A percentile compares a stretch with the other conserved stretches of the same genome.
These are phyloP conservation scores for Aspiorhynchus laticeps DNA, from an alignment of 2,113 vertebrate species.

Conservation along the genomic window DNA sequence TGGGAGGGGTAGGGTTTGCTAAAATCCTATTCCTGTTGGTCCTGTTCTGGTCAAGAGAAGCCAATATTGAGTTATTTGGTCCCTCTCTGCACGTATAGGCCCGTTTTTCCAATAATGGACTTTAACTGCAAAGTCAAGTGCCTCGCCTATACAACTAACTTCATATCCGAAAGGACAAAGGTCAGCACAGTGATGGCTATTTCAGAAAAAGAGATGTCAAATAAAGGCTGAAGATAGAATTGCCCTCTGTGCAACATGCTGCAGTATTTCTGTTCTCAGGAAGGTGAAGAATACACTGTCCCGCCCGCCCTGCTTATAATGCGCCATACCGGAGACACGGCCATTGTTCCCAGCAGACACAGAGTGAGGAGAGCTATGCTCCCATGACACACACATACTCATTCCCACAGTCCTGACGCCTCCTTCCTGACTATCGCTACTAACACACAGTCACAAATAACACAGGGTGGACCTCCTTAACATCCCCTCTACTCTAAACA, in stretches of 20 bases:
- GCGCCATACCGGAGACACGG: conserved; percentile 41
- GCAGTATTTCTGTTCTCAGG: conserved; percentile 55
- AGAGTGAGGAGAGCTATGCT: conserved; percentile 31
- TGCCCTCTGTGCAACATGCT: conserved; percentile 41
- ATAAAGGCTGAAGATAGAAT: conserved; percentile 18
- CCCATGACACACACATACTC: conserved; percentile 42
- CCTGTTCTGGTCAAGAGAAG: background rate
- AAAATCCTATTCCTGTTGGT: background rate
- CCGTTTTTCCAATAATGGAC: background rate
- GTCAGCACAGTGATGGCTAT: background rate
- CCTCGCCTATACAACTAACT: background rate
- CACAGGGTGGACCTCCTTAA: conserved; percentile 52
- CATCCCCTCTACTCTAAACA: conserved; percentile 54
- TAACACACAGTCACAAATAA: conserved; percentile 52
- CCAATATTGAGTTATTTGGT: background rate
- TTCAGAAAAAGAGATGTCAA: conserved; percentile 12
- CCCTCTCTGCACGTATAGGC: background rate
- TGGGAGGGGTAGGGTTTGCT: background rate
- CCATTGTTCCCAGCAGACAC: conserved; percentile 56
- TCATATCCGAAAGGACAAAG: background rate
- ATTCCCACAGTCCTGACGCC: conserved; percentile 42
- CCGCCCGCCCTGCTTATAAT: conserved; percentile 46
- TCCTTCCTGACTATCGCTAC: conserved; percentile 54
- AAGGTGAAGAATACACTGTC: conserved; percentile 50
- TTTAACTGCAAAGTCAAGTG: background rate